Evolutionary conservation across 1,140 invertebrate genomes (phyloP).

Genomic region (Orchesella cincta): DNA sequence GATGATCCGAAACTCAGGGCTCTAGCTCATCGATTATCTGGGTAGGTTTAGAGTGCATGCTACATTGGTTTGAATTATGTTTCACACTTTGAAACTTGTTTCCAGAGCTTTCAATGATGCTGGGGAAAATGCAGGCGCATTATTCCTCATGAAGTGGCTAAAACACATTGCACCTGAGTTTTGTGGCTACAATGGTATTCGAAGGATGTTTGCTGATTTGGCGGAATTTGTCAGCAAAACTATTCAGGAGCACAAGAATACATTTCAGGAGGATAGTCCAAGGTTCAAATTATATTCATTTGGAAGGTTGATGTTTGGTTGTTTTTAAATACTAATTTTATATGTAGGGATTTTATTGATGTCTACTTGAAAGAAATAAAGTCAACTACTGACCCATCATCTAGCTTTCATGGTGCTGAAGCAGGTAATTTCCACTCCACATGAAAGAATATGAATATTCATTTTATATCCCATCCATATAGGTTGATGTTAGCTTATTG

Average conservation of each 20-base stretch:
- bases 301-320: too few species aligned
- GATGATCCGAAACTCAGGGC: conserved; percentile 14
- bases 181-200: background rate
- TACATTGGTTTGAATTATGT: background rate
- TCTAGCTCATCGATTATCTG: background rate
- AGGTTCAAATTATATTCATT: too few species aligned
- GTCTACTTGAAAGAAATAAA: background rate
- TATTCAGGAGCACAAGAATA: background rate
- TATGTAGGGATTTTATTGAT: conserved; percentile 12
- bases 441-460: background rate
- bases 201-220: background rate
- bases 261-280: background rate
- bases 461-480: too few species aligned
- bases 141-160: background rate
- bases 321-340: too few species aligned
- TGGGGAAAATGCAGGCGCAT: background rate
- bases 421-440: background rate
- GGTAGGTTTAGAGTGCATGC: background rate
- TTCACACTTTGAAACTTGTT: background rate
- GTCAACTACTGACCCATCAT: background rate
- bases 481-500: background rate
- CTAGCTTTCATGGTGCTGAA: background rate
- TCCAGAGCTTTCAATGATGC: background rate
- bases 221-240: background rate
- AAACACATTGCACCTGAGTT: background rate